These are phyloP conservation scores for Microplitis mediator DNA, from an alignment of 1,140 invertebrate genomes.

Conservation along the genomic window DNA sequence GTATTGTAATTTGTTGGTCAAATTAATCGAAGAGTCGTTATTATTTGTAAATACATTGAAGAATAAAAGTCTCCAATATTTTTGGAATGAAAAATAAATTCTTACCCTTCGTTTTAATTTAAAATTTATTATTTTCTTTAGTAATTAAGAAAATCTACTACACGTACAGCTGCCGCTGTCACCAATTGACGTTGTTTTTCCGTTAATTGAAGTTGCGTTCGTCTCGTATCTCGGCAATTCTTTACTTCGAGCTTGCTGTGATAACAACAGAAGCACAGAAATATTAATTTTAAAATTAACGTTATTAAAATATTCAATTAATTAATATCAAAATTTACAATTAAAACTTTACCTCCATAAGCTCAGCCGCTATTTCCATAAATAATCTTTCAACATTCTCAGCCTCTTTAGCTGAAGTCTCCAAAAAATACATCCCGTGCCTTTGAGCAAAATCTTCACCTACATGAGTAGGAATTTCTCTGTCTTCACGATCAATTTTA, in stretches of 20 bases:
- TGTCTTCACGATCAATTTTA: constrained; percentile 93
- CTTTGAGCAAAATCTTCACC: constrained; percentile 95
- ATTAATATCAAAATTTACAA: no score
- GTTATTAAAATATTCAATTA: neutral
- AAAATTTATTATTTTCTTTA: neutral
- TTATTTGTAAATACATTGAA: no score
- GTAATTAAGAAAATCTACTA: constrained; percentile 55
- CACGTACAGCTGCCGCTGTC: constrained; percentile 71
- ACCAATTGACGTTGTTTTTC: constrained; percentile 71
- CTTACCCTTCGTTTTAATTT: neutral
- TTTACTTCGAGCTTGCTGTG: constrained; percentile 78
- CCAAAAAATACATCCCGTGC: constrained; percentile 96
- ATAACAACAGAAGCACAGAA: constrained; percentile 28
- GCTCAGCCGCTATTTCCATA: constrained; percentile 92
- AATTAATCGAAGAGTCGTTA: no score
- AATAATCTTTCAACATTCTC: constrained; percentile 97
- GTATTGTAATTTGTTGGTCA: no score
- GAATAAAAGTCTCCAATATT: neutral
- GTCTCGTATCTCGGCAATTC: constrained; percentile 77
- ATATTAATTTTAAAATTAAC: constrained; percentile 26
- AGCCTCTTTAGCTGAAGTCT: constrained; percentile 97
- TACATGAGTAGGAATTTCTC: constrained; percentile 91
- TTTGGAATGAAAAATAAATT: neutral
- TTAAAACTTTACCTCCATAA: constrained; percentile 75
- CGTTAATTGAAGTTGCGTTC: constrained; percentile 73